Base-by-base conservation (phyloP, 2,888 invertebrate genomes). In the Patella ulyssiponensis region DNA sequence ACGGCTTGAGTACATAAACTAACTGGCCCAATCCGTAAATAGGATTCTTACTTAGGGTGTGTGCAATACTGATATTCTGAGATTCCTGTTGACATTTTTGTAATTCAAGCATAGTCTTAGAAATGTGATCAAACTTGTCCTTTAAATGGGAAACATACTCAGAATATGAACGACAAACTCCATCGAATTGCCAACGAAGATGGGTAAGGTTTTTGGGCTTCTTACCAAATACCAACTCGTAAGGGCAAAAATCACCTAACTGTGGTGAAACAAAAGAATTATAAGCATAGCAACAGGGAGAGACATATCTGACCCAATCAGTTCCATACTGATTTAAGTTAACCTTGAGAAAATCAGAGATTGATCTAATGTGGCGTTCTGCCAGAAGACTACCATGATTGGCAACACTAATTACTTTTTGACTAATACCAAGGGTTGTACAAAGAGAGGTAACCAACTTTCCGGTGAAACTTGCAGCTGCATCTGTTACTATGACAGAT, bases 1-100 rank as follows among this genome's bases (percentile, higher is more conserved):
- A 56, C n/a, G 56, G 56, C 7, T 56, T 56, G 15, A 56, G n/a
- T 17, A 56, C 56, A 56, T 17, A 56, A n/a, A 56, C 15, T 17
- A 64, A 23, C 23, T 64, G 64, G 11, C 64, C 64, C 23, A 64
- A 64, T 20, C 20, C 23, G n/a, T 64, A 64, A 23, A 64, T 64
- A 11, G 64, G 64, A 64, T 64, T 64, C 9, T 23, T n/a, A 64
- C 64, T 64, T 1, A 64, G 23, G 23, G 20, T 64, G 64, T 64
- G 64, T 15, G 64, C 64, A 64, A 64, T 64, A 23, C 64, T 64
- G 17, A 64, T 64, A 64, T 64, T 64, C 17, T 64, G 64, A 64
- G 64, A 64, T n/a, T 64, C 64, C 23, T 64, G 64, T 64, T 64
- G 64, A 11, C 1, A 20, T 23, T 4, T 64, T 11, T 64, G 64